These are phyloP conservation scores for Lichenostomus cassidix DNA, from an alignment of 2,113 vertebrate genomes.

Conservation along the genomic window DNA sequence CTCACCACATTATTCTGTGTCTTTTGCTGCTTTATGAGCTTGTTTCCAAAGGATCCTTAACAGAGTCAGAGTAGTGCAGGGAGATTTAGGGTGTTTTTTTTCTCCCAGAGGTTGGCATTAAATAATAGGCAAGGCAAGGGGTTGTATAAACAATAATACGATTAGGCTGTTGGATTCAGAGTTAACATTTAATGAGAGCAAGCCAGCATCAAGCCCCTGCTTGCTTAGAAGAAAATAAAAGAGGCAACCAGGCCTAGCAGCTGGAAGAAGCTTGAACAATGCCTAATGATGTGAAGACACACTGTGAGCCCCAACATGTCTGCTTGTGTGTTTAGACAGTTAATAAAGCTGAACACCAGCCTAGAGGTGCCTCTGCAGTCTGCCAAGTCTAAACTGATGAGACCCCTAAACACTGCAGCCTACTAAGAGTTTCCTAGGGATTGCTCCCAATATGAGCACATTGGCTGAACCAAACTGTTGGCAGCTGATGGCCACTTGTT, in stretches of 20 bases:
- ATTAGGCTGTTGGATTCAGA: background rate
- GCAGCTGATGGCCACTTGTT: background rate
- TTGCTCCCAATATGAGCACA: background rate
- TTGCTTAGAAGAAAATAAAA: background rate
- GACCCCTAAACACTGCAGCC: background rate
- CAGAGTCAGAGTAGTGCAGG: background rate
- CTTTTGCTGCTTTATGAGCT: background rate
- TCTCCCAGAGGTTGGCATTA: background rate
- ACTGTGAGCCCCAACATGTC: background rate
- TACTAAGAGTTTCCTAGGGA: accelerated
- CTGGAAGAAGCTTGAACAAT: background rate
- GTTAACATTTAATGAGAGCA: background rate
- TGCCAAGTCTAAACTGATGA: background rate
- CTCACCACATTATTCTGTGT: background rate
- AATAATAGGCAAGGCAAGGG: background rate
- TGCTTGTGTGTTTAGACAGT: background rate
- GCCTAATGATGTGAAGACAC: background rate
- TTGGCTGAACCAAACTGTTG: background rate
- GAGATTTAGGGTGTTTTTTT: background rate
- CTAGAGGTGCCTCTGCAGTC: background rate
- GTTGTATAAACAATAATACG: background rate
- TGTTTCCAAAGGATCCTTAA: background rate
- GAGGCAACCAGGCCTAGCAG: background rate
- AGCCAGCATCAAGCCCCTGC: background rate
- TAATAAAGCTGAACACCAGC: background rate